Evolutionary conservation across 2,888 invertebrate species (phyloP), one percentile per base, ranked within the genome.

Genomic region (Pristionchus mayeri): DNA sequence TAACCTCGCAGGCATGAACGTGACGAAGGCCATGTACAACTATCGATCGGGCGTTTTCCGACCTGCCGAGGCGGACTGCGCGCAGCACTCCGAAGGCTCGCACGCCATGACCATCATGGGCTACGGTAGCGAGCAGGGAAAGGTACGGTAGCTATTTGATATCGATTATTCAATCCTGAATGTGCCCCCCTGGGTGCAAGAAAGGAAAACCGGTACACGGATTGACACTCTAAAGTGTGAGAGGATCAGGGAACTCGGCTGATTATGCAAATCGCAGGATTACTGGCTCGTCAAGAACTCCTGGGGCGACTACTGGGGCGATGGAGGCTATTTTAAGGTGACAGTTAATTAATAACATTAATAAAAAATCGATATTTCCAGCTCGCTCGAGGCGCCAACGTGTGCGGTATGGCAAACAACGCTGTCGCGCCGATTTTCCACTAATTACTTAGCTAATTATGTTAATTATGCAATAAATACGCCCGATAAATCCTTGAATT

Each of bases 71-170:
- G 87, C 89, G 13, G 91, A 90, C 34, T 90, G 89, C 54, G n/a
- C 37, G 18, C 21, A 9, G 18, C 71, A 84, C 30, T 88, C 88
- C 4, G 75, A 90, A 52, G 91, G 91, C 2, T 87, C 90, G 0
- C 91, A 91, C 67, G 91, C 91, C 0, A 52, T 91, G 86, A 87
- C 88, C 2, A 87, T 91, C 63, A 87, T 91, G 48, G 91, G 91
- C 11, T 91, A 90, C 75, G 91, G 91, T 34, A 86, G 81, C 30
- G 84, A 84, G 24, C 30, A 21, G 4, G 79, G 60, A 6, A 40
- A 78, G 84, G 84, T 84, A 37, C 11, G 67, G 44, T 37, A 40
- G 24, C 34, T 13, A 34, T 63, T 30, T 13, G 3, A 34, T 2
- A 34, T 34, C 34, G 4, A 54, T 54, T n/a, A n/a, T 4, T 18